Conservation (phyloP, 2,797 vertebrate species). For the Betta splendens region DNA sequence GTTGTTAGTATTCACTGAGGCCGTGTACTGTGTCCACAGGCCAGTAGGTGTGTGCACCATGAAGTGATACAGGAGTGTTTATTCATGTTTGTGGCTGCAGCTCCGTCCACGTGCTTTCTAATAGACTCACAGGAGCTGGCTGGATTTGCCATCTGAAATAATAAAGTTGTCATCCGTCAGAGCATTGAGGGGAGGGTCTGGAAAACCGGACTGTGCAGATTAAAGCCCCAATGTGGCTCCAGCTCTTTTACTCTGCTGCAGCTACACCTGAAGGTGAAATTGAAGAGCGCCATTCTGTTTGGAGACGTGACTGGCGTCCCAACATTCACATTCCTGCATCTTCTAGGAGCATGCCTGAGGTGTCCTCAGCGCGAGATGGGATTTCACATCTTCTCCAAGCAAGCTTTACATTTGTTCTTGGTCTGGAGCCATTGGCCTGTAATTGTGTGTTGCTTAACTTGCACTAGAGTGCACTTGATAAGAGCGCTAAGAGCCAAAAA, state of each 20-base stretch:
- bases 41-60: constrained; percentile 4
- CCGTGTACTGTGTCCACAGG: neutral
- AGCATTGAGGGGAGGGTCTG: constrained; percentile 53
- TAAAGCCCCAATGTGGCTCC: constrained; percentile 70
- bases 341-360: constrained; percentile 23
- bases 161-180: constrained; percentile 85
- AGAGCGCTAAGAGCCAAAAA: constrained; percentile 34
- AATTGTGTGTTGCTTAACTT: constrained; percentile 27
- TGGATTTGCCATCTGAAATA: constrained; percentile 80
- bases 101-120: constrained; percentile 52
- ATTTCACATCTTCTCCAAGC: constrained; percentile 18
- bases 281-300: constrained; percentile 54
- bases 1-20: neutral
- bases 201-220: constrained; percentile 65
- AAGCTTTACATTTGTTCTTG: constrained; percentile 34
- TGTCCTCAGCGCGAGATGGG: constrained; percentile 29
- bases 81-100: constrained; percentile 60
- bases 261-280: constrained; percentile 56
- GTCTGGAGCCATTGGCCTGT: constrained; percentile 25
- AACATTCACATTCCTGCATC: constrained; percentile 31
- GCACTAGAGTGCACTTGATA: constrained; percentile 4
- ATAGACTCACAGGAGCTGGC: constrained; percentile 59
- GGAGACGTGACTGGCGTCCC: constrained; percentile 63
- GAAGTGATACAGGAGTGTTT: constrained; percentile 52
- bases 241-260: constrained; percentile 42